A percentile compares a stretch with the other conserved stretches of the same genome.
These are phyloP conservation scores for Calliphora vomitoria DNA, from an alignment of 2,888 invertebrate genomes.

Conservation along the genomic window DNA sequence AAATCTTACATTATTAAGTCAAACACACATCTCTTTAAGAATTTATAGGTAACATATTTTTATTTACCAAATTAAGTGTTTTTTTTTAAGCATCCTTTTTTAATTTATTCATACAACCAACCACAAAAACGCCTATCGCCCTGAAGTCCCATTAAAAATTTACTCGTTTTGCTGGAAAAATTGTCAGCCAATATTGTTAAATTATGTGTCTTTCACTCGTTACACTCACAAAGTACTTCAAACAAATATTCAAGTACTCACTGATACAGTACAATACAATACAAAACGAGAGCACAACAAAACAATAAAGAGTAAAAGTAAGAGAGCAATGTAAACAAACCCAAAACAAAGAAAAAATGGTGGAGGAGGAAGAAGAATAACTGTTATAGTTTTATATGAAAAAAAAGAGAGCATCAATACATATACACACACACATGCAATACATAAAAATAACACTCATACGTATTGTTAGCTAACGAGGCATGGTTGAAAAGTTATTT, in stretches of 20 bases:
- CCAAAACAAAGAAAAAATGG: background rate
- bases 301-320: constrained; percentile 30
- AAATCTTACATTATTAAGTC: no score
- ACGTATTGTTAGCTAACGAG: constrained; percentile 18
- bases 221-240: constrained; percentile 7
- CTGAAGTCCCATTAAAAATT: background rate
- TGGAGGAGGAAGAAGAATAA: constrained; percentile 5
- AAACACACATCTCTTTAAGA: no score
- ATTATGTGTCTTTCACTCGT: constrained; percentile 14
- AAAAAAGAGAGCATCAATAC: background rate
- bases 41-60: no score
- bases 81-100: no score
- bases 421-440: background rate
- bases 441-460: background rate
- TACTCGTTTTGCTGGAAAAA: background rate
- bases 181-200: constrained; percentile 18
- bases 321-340: constrained; percentile 37
- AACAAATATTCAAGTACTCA: constrained; percentile 11
- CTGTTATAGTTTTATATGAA: constrained; percentile 9
- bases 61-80: no score
- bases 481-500: constrained; percentile 35
- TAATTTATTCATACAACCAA: no score
- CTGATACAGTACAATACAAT: constrained; percentile 17
- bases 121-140: background rate
- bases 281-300: constrained; percentile 4